Evolutionary conservation across 2,113 vertebrate species (phyloP).

Genomic region (Patagioenas fasciata): DNA sequence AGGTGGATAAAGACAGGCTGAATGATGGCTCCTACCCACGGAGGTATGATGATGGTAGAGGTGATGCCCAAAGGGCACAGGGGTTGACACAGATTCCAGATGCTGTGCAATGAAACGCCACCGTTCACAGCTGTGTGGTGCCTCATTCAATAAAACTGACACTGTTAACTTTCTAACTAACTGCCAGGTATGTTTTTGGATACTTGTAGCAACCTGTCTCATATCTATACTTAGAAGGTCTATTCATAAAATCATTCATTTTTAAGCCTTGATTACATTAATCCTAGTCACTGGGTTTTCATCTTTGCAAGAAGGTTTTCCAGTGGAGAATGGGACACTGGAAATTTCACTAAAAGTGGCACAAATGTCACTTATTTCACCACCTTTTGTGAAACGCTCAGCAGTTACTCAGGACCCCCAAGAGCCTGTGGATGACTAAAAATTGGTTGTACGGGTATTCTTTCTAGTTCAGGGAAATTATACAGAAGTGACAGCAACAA

Average conservation of each 20-base stretch:
- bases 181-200: accelerated
- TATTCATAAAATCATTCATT: neutral
- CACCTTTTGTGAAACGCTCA: too few relatives aligned
- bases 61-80: neutral
- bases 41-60: neutral
- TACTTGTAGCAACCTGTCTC: neutral
- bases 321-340: neutral
- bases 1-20: neutral
- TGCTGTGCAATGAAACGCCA: neutral
- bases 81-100: neutral
- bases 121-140: accelerated
- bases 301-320: neutral
- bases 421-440: neutral
- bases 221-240: neutral
- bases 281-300: neutral
- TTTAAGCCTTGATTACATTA: neutral
- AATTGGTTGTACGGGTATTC: neutral
- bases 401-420: too few relatives aligned
- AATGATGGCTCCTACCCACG: neutral
- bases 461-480: neutral
- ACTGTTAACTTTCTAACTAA: neutral
- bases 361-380: accelerated
- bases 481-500: neutral
- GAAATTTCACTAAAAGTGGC: neutral
- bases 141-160: neutral